phyloP scores from a whole-genome alignment of 2,797 vertebrate species.

The Megalops cyprinoides region DNA sequence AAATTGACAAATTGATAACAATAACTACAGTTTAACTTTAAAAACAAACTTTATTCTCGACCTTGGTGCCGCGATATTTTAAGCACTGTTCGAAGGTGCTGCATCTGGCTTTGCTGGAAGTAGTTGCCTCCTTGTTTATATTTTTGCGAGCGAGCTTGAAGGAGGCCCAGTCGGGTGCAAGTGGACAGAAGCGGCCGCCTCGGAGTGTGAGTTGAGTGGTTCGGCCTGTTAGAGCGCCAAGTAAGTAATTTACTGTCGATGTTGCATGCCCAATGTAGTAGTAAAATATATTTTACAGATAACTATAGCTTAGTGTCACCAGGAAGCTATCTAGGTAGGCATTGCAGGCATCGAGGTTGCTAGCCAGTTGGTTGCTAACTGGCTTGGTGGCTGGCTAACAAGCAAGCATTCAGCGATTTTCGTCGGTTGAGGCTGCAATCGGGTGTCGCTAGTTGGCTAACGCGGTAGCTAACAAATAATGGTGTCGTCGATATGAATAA shows the following conservation, averaged over 20 bases:
- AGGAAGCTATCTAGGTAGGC: not conserved
- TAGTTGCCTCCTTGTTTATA: conserved; percentile 72
- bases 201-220: conserved; percentile 47
- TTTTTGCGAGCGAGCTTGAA: conserved; percentile 56
- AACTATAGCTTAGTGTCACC: not conserved
- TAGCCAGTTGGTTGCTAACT: too few relatives aligned
- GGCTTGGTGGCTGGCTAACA: too few relatives aligned
- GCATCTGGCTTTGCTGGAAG: not conserved
- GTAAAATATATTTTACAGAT: not conserved
- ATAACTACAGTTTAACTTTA: not conserved
- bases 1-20: conserved; percentile 44
- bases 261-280: too few relatives aligned
- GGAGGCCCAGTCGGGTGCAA: conserved; percentile 64
- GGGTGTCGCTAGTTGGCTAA: too few relatives aligned
- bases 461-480: too few relatives aligned
- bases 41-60: conserved; percentile 27
- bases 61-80: not conserved
- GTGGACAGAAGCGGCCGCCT: conserved; percentile 51
- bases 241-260: conserved; percentile 51
- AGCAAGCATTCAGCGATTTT: too few relatives aligned
- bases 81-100: not conserved
- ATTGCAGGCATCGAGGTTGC: not conserved
- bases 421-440: too few relatives aligned
- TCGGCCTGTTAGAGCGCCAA: conserved; percentile 63
- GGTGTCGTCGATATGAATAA: too few relatives aligned